A percentile compares a stretch with the other conserved stretches of the same genome.
Evolutionary conservation across 2,888 invertebrate species (phyloP).

Genomic region (Polyploca ridens): DNA sequence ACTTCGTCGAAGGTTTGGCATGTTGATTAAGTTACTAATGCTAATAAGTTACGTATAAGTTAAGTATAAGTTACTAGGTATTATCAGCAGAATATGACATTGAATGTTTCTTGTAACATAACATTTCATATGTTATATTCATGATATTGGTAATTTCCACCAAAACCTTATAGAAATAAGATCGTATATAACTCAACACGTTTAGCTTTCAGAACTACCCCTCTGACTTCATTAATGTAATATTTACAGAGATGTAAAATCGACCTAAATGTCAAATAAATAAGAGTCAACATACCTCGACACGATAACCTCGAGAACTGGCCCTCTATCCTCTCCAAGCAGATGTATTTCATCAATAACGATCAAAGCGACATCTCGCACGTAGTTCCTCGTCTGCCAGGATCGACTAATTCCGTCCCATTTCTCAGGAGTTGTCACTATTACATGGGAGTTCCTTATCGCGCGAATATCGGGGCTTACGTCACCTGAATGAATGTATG

Average conservation of each 20-base stretch:
- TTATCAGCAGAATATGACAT: no score
- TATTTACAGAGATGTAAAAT: not conserved
- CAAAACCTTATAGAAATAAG: no score
- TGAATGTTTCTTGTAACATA: no score
- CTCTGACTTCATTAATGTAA: no score
- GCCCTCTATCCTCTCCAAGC: constrained; percentile 95
- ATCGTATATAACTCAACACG: no score
- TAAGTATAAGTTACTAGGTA: no score
- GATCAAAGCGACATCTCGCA: constrained; percentile 94
- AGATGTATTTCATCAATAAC: constrained; percentile 99
- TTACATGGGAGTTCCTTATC: constrained; percentile 93
- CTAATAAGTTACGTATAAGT: no score
- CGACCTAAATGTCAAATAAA: constrained; percentile 6
- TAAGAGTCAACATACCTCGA: constrained; percentile 82
- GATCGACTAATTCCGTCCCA: constrained; percentile 99
- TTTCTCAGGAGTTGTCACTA: constrained; percentile 99
- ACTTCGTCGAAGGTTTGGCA: no score
- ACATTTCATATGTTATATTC: no score
- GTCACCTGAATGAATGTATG: constrained; percentile 58
- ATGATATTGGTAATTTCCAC: no score
- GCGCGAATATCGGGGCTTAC: constrained; percentile 94
- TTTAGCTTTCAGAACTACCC: no score
- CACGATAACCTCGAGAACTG: constrained; percentile 98
- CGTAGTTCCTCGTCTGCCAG: constrained; percentile 98
- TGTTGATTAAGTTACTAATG: no score